Conservation (phyloP, 2,888 invertebrate species). For the Anthophora plumipes region DNA sequence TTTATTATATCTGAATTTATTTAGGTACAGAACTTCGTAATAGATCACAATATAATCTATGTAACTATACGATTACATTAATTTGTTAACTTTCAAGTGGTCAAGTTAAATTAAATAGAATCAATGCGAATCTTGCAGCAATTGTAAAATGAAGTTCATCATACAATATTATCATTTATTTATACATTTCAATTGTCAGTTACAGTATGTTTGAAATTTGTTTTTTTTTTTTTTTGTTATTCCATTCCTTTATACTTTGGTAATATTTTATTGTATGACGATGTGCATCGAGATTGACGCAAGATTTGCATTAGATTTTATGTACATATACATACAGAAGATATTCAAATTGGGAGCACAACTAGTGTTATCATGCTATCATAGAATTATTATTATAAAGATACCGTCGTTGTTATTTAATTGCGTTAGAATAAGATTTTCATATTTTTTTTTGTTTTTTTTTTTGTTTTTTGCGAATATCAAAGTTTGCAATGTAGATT, state of each 20-base stretch:
- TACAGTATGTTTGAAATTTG: background rate
- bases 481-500: background rate
- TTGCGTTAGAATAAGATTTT: background rate
- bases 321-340: constrained; percentile 80
- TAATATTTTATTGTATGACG: constrained; percentile 51
- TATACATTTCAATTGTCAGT: background rate
- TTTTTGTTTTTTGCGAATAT: constrained; percentile 25
- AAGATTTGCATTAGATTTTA: constrained; percentile 70
- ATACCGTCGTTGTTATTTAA: constrained; percentile 19
- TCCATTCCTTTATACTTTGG: constrained; percentile 10
- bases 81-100: constrained; percentile 53
- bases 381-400: constrained; percentile 54
- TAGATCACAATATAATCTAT: constrained; percentile 61
- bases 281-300: constrained; percentile 29
- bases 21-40: constrained; percentile 74
- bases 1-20: constrained; percentile 77
- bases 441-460: too few relatives aligned
- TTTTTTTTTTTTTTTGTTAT: background rate
- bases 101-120: constrained; percentile 57
- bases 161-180: constrained; percentile 23
- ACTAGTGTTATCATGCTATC: constrained; percentile 67
- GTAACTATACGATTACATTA: constrained; percentile 62
- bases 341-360: constrained; percentile 68
- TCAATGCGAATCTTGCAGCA: constrained; percentile 61
- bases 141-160: constrained; percentile 63